Conservation (phyloP, 2,888 invertebrate species). For the Oithona nana region DNA sequence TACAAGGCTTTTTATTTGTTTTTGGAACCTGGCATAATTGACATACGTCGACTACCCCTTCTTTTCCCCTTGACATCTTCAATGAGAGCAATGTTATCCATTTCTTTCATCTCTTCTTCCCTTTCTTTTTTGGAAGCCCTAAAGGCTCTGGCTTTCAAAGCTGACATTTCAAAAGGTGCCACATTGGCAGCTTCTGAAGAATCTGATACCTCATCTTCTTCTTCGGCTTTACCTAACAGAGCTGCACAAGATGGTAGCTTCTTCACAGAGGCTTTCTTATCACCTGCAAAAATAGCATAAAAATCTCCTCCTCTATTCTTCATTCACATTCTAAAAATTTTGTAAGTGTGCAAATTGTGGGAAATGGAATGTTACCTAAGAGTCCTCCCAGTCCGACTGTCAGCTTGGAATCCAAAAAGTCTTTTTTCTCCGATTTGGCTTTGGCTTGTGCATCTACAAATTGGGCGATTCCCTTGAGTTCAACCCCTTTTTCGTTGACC, state of each 20-base stretch:
- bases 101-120: not conserved
- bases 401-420: not conserved
- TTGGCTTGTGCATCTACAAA: conserved; percentile 24
- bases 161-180: conserved; percentile 7
- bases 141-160: conserved; percentile 7
- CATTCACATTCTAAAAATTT: too few species aligned
- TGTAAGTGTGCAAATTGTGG: too few species aligned
- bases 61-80: not conserved
- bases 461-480: conserved; percentile 40
- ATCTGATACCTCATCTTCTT: not conserved
- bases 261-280: not conserved
- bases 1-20: too few species aligned
- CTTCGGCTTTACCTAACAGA: not conserved
- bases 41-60: not conserved
- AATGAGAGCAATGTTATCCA: not conserved
- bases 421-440: not conserved
- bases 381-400: not conserved
- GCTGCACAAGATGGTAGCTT: not conserved
- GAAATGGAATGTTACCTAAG: too few species aligned
- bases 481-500: conserved; percentile 51
- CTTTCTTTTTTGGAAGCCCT: not conserved
- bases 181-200: not conserved
- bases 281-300: not conserved
- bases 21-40: too few species aligned
- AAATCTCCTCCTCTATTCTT: too few species aligned